Evolutionary conservation across 2,888 invertebrate genomes (phyloP).

Genomic region (Adelphocoris suturalis): DNA sequence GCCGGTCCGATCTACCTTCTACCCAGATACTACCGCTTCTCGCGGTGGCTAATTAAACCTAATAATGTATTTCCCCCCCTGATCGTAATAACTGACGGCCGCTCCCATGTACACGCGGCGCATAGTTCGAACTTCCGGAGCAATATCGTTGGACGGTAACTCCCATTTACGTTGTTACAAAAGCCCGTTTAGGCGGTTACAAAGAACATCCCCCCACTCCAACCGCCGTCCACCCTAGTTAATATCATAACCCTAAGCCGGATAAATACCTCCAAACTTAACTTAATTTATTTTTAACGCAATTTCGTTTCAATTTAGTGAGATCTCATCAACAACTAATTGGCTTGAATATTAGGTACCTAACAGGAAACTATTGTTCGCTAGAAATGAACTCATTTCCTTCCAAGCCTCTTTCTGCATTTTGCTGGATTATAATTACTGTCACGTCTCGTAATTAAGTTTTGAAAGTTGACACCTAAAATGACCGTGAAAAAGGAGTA

Average conservation of each 20-base stretch:
- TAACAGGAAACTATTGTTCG: too few species aligned
- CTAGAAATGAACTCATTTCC: too few species aligned
- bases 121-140: neutral
- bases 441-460: too few species aligned
- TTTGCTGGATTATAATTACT: too few species aligned
- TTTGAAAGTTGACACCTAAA: too few species aligned
- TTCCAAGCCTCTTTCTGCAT: too few species aligned
- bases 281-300: neutral
- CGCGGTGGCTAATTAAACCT: conserved; percentile 13
- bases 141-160: conserved; percentile 26
- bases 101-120: neutral
- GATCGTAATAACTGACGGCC: conserved; percentile 1
- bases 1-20: neutral
- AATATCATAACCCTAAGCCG: neutral
- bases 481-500: too few species aligned
- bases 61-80: conserved; percentile 11
- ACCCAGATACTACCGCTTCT: neutral
- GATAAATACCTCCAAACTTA: neutral
- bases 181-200: neutral
- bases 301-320: too few species aligned
- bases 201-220: neutral
- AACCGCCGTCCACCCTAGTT: neutral
- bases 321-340: too few species aligned
- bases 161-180: neutral
- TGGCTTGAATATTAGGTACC: too few species aligned